Base-by-base conservation (phyloP, 2,888 invertebrate species). In the Hypercompe scribonia region DNA sequence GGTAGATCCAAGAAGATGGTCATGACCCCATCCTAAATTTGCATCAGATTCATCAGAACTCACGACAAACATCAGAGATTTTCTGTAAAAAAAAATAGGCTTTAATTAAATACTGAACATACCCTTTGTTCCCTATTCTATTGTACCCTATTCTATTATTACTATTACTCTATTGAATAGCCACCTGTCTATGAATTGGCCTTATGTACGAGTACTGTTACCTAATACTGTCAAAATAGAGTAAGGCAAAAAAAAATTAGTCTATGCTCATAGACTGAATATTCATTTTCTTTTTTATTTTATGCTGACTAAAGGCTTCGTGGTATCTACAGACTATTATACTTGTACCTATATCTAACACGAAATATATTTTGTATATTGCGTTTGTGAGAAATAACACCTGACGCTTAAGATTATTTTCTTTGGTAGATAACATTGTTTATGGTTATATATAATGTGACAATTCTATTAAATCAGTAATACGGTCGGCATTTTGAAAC, bases 331-430 rank as follows among this genome's bases (percentile, higher is more conserved):
- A 50, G 50, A 61, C 18, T 31, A 28, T 42, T 28, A 18, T 42
- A 10, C 42, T 42, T 46, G 31, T 39, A 28, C 8, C 54, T 11
- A 54, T 11, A n/a, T 10, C 54, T 66, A 46, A 46, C 46, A 46
- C 33, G 33, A 46, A 66, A 66, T 66, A 33, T 33, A 33, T 66
- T 66, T 66, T 46, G 42, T 28, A 21, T 31, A 18, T 31, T 21
- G 31, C 10, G 21, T 65, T 66, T 46, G 66, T 66, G 46, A 24
- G 66, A 66, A 66, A 31, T 46, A 28, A 42, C 46, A 66, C 42
- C 66, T 66, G 46, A 33, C 28, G 31, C 21, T 31, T 61, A 18
- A 61, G 61, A 31, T 61, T 31, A 58, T 58, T n/a, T n/a, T 28
- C 28, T 58, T 58, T 58, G 2, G 28, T 58, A 58, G 28, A 58